Evolutionary conservation across 2,888 invertebrate species (phyloP).

Genomic region (Coenonympha arcania): DNA sequence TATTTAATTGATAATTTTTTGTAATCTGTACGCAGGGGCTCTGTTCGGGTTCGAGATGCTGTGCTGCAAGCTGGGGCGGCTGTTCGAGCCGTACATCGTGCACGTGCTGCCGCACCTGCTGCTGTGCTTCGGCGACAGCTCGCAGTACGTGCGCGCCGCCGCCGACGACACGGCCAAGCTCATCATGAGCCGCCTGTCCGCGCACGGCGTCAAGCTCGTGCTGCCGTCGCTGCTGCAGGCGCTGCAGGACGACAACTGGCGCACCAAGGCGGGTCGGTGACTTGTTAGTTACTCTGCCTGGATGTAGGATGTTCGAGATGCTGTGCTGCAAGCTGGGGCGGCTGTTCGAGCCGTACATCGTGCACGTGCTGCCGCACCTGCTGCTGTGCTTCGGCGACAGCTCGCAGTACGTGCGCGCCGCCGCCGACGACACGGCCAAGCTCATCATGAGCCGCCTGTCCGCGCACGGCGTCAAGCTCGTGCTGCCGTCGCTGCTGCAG

Average conservation of each 20-base stretch:
- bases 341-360: too few relatives aligned
- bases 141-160: conserved; percentile 95
- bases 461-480: conserved; percentile 97
- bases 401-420: too few relatives aligned
- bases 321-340: too few relatives aligned
- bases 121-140: conserved; percentile 95
- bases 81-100: conserved; percentile 99
- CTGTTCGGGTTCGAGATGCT: conserved; percentile 98
- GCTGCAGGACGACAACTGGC: conserved; percentile 98
- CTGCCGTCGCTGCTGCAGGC: conserved; percentile 94
- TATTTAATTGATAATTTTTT: too few relatives aligned
- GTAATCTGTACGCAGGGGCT: conserved; percentile 80
- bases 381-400: too few relatives aligned
- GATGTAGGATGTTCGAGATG: too few relatives aligned
- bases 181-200: conserved; percentile 94
- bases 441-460: too few relatives aligned
- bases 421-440: too few relatives aligned
- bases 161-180: conserved; percentile 97
- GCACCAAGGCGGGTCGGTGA: conserved; percentile 90
- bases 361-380: too few relatives aligned
- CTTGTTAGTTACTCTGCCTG: too few relatives aligned
- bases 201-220: conserved; percentile 97
- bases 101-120: conserved; percentile 96
- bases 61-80: conserved; percentile 92
- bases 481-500: conserved; percentile 92